Percentiles rank a stretch among this genome's conserved stretches.
Evolutionary conservation across 2,797 vertebrate species (phyloP).

Genomic region (Microctenopoma steveboyesi): DNA sequence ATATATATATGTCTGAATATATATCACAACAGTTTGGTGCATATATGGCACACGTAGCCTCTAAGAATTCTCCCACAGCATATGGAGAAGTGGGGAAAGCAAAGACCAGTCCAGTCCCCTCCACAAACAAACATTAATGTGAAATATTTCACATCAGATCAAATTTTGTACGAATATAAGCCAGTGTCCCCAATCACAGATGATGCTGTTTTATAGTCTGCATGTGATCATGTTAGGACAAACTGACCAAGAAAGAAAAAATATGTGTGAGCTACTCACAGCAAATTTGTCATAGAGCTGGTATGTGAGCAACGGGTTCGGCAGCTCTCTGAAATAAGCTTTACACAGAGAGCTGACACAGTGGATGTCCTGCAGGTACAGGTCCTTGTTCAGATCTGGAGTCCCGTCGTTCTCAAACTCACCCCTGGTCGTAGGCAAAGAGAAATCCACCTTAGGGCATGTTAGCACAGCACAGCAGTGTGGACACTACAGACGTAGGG

Average conservation of each 20-base stretch:
- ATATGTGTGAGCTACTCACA: slow-evolving; percentile 76
- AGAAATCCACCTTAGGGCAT: neutral
- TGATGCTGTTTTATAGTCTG: no score
- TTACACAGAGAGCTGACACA: slow-evolving; percentile 95
- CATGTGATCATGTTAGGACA: no score
- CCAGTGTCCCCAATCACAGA: no score
- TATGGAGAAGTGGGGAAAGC: no score
- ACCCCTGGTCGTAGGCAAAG: slow-evolving; percentile 76
- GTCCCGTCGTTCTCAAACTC: slow-evolving; percentile 89
- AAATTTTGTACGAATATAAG: no score
- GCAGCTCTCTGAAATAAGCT: slow-evolving; percentile 95
- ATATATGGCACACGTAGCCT: neutral
- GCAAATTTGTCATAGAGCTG: slow-evolving; percentile 96
- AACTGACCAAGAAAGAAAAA: no score
- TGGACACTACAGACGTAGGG: neutral
- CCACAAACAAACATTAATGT: neutral
- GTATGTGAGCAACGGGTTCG: slow-evolving; percentile 94
- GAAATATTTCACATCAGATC: neutral
- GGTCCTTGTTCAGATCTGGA: slow-evolving; percentile 87
- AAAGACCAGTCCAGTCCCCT: neutral
- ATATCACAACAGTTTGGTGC: neutral
- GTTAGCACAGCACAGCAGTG: neutral
- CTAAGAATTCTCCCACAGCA: neutral
- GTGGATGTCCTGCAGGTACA: slow-evolving; percentile 96
- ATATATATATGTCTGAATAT: neutral